phyloP scores from a whole-genome alignment of 92 coral and sea anemone genomes.

The Micromussa lordhowensis region DNA sequence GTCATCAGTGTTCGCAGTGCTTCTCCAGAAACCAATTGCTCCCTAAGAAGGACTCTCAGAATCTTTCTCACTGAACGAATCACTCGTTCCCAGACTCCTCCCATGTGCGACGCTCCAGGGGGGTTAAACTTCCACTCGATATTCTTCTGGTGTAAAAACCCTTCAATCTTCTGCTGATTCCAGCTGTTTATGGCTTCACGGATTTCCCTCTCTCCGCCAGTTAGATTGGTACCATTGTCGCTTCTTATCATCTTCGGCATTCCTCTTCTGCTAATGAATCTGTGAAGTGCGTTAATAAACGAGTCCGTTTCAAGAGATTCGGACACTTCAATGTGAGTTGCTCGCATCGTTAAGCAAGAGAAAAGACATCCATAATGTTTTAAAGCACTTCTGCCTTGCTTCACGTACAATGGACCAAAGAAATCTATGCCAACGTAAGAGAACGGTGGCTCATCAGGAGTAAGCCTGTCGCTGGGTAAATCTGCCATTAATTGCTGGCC shows the following conservation, averaged over 20 bases:
- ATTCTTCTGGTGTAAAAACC: slow-evolving; percentile 22
- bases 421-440: slow-evolving; percentile 49
- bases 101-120: slow-evolving; percentile 43
- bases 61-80: slow-evolving; percentile 41
- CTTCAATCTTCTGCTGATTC: slow-evolving; percentile 30
- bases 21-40: slow-evolving; percentile 37
- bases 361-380: slow-evolving; percentile 50
- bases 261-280: slow-evolving; percentile 46
- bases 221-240: slow-evolving; percentile 52
- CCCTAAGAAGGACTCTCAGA: slow-evolving; percentile 26
- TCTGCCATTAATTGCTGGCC: too few species aligned
- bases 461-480: too few species aligned
- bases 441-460: too few species aligned
- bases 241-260: slow-evolving; percentile 36
- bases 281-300: slow-evolving; percentile 43
- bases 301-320: slow-evolving; percentile 44
- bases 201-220: slow-evolving; percentile 39
- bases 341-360: slow-evolving; percentile 47
- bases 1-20: slow-evolving; percentile 37
- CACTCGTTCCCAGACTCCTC: slow-evolving; percentile 51
- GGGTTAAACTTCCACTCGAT: slow-evolving; percentile 46
- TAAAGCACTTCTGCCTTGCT: slow-evolving; percentile 36
- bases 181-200: slow-evolving; percentile 19
- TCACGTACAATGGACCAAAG: too few species aligned
- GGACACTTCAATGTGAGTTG: slow-evolving; percentile 50